Base-by-base conservation (phyloP, 2,888 invertebrate genomes). In the Ceriagrion tenellum region DNA sequence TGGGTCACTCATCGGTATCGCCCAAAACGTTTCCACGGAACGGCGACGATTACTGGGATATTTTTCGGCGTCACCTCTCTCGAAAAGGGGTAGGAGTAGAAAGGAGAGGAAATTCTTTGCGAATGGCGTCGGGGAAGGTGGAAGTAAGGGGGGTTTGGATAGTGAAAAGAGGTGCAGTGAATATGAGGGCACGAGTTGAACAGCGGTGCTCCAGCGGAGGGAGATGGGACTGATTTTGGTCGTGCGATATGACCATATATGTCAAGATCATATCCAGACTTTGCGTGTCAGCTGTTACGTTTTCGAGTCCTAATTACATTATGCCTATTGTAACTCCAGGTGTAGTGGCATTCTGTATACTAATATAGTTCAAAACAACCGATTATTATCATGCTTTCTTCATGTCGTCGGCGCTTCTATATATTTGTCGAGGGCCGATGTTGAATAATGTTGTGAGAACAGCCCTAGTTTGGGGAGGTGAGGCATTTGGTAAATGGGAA, bases 1-100 rank as follows among this genome's bases (percentile, higher is more conserved):
- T 35, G 81, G 81, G 81, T 81, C 81, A 81, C 81, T 81, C 81
- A 47, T 35, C 81, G 81, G 81, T 81, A 81, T 89, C 89, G 55
- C 55, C 89, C 55, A 55, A 89, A 89, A 89, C 47, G 89, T 26
- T 89, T 89, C 89, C 47, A 89, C 26, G 47, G 89, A 89, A 89
- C 55, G 26, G 47, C 23, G 55, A 35, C 47, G 47, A 55, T 89
- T 89, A 55, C 89, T 89, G 35, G n/a, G 55, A 10, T 81, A 47
- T 47, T n/a, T 89, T 89, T 89, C n/a, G 89, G 55, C 89, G 55
- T n/a, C 89, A 55, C 55, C 8, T 89, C 55, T 89, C 55, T 13
- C 23, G 6, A 23, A 40, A 55, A 55, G n/a, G 89, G 35, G 55
- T 89, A 8, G 23, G 40, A 16, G 8, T 23, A 26, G 18, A 10